Evolutionary conservation across 2,113 vertebrate species (phyloP).

Genomic region (Sakesphorus luctuosus): DNA sequence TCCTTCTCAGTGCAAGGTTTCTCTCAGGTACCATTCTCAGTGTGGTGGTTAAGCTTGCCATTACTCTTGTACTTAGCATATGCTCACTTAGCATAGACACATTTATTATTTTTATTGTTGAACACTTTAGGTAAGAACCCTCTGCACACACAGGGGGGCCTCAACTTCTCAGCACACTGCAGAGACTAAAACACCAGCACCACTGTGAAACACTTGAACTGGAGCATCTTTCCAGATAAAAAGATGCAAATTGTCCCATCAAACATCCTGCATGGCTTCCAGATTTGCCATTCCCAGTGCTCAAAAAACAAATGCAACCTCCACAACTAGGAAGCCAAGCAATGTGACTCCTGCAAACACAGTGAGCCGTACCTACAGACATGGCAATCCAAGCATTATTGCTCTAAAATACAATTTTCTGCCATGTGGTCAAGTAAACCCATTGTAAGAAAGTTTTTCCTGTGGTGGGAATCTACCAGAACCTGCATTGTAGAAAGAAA

Average conservation of each 20-base stretch:
- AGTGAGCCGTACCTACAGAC: background rate
- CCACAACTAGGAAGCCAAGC: background rate
- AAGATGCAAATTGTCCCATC: slow-evolving; percentile 11
- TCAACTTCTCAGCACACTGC: background rate
- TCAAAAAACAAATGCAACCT: background rate
- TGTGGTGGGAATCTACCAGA: background rate
- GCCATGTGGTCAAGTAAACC: background rate
- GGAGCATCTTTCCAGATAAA: background rate
- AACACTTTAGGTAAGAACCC: slow-evolving; percentile 43
- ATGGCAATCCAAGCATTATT: background rate
- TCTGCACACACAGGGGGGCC: slow-evolving; percentile 7
- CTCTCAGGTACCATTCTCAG: slow-evolving; percentile 57
- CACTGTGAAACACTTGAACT: slow-evolving; percentile 6
- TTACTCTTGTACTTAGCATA: slow-evolving; percentile 64
- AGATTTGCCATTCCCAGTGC: background rate
- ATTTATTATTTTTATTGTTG: slow-evolving; percentile 61
- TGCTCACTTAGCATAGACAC: slow-evolving; percentile 38
- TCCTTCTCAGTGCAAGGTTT: slow-evolving; percentile 35
- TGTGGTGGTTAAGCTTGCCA: slow-evolving; percentile 8
- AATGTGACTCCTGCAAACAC: background rate
- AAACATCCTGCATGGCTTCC: background rate
- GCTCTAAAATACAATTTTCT: background rate
- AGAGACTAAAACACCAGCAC: slow-evolving; percentile 19
- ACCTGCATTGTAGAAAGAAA: background rate
- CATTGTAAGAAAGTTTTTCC: background rate